Percentiles rank a stretch among this genome's conserved stretches.
These are phyloP conservation scores for Protonibea diacanthus DNA, from an alignment of 2,797 vertebrate species.

Conservation along the genomic window DNA sequence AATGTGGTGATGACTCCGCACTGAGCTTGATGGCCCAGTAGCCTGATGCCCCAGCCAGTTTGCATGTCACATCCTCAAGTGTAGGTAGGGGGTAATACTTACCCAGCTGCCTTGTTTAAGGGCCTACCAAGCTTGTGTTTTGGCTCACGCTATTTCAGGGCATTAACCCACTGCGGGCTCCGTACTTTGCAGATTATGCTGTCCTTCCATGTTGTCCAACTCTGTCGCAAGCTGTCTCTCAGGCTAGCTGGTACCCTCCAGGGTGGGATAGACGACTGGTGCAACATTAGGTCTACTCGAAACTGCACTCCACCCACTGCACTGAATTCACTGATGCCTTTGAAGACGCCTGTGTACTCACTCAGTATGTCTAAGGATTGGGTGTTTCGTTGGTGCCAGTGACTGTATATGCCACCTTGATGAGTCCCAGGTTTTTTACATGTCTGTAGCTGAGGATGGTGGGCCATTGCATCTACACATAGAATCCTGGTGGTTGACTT, in stretches of 20 bases:
- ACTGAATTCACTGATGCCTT: background rate
- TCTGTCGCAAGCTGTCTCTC: background rate
- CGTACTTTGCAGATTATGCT: background rate
- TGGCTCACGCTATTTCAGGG: background rate
- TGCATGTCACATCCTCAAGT: no score
- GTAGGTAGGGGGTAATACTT: no score
- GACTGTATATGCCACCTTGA: background rate
- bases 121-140: background rate
- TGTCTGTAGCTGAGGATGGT: background rate
- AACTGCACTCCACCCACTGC: constrained; percentile 2
- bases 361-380: background rate
- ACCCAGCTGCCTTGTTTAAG: background rate
- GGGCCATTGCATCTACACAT: background rate
- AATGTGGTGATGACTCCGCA: no score
- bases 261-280: constrained; percentile 3
- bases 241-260: background rate
- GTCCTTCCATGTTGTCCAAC: background rate
- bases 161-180: background rate
- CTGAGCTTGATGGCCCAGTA: no score
- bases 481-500: background rate
- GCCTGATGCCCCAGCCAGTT: no score
- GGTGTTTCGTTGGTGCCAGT: background rate
- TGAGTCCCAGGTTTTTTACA: background rate
- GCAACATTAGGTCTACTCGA: background rate
- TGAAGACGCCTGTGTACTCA: background rate